phyloP scores from a whole-genome alignment of 2,113 vertebrate genomes.

The Bombycilla garrulus region DNA sequence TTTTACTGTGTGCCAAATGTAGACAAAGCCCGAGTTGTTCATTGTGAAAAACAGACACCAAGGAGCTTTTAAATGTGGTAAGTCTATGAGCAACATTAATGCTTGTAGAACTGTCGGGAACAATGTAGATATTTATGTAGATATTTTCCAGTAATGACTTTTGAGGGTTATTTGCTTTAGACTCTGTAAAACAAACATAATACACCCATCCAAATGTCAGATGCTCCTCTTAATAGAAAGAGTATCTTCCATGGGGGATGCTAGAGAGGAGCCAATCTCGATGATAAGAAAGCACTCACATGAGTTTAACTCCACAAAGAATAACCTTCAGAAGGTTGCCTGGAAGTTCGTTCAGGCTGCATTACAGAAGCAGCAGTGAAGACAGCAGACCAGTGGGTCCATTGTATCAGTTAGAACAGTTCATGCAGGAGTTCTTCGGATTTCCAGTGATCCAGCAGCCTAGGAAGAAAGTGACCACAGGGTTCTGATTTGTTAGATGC shows the following conservation, averaged over 20 bases:
- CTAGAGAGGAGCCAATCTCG: background rate
- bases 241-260: background rate
- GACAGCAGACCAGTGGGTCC: background rate
- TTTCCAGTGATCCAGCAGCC: background rate
- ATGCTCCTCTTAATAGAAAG: background rate
- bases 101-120: background rate
- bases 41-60: background rate
- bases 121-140: constrained; percentile 13
- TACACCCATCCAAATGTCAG: background rate
- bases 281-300: background rate
- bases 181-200: background rate
- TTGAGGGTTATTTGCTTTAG: constrained; percentile 2
- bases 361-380: background rate
- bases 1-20: background rate
- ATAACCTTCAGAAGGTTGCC: background rate
- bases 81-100: background rate
- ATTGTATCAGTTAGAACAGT: rapidly evolving
- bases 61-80: background rate
- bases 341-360: background rate
- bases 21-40: background rate
- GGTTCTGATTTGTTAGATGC: background rate
- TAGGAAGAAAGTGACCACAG: background rate
- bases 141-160: constrained; percentile 18
- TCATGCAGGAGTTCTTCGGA: background rate
- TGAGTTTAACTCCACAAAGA: background rate